phyloP scores from a whole-genome alignment of 2,113 vertebrate species.

The Nestor notabilis region DNA sequence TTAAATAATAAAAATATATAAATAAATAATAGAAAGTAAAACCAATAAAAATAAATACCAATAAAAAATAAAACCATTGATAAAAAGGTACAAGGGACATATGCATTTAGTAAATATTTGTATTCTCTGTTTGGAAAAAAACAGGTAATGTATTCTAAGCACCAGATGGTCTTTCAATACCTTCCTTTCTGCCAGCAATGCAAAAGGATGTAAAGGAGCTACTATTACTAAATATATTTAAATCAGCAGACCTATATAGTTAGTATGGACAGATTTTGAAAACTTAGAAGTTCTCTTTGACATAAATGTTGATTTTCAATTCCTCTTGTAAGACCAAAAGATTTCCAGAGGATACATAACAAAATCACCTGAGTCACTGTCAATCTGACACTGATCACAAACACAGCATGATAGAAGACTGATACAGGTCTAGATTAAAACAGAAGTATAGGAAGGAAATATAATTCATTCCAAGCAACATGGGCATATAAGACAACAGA shows the following conservation, averaged over 20 bases:
- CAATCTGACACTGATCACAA: background rate
- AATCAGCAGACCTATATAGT: background rate
- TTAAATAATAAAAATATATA: too few relatives aligned
- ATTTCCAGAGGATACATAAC: background rate
- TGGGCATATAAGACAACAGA: background rate
- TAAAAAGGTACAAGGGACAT: background rate
- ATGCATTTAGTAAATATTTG: background rate
- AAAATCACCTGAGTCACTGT: background rate
- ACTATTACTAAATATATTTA: background rate
- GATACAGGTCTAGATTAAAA: background rate
- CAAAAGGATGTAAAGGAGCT: background rate
- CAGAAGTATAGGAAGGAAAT: background rate
- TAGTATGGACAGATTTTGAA: background rate
- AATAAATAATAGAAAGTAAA: too few relatives aligned
- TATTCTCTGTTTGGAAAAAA: background rate
- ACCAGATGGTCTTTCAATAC: background rate
- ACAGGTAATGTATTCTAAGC: background rate
- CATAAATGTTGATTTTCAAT: background rate
- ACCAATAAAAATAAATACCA: too few relatives aligned
- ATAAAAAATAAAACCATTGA: background rate
- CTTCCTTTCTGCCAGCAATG: background rate
- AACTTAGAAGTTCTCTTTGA: background rate
- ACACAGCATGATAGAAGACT: background rate
- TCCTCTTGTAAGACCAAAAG: background rate
- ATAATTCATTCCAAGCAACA: background rate